Percentiles rank a stretch among this genome's conserved stretches.
Evolutionary conservation across 1,140 invertebrate species (phyloP).

Genomic region (Caenorhabditis briggsae): DNA sequence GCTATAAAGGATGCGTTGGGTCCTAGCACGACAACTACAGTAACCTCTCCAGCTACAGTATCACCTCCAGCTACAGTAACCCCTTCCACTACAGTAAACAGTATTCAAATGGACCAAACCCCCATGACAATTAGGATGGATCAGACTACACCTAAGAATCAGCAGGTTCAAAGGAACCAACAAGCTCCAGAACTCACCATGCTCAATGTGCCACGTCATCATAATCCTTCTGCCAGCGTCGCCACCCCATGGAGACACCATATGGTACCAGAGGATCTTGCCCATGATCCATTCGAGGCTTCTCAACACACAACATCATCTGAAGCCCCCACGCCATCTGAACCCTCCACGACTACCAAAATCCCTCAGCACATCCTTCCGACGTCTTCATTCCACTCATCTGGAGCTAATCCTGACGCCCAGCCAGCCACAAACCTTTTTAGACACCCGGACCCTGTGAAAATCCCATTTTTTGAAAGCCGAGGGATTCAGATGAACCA

Average conservation of each 20-base stretch:
- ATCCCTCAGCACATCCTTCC: not conserved
- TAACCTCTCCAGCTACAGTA: too few relatives aligned
- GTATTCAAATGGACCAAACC: not conserved
- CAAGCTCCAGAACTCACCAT: too few relatives aligned
- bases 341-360: not conserved
- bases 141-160: not conserved
- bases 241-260: not conserved
- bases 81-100: too few relatives aligned
- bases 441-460: not conserved
- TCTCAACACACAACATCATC: not conserved
- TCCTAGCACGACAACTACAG: not conserved
- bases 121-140: not conserved
- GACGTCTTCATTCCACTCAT: slow-evolving; percentile 12
- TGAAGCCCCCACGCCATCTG: not conserved
- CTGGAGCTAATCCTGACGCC: not conserved
- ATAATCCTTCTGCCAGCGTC: not conserved
- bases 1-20: slow-evolving; percentile 15
- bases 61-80: too few relatives aligned
- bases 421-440: slow-evolving; percentile 19
- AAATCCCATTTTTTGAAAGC: slow-evolving; percentile 21
- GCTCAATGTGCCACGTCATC: not conserved
- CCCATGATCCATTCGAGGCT: not conserved
- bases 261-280: not conserved
- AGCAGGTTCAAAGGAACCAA: not conserved
- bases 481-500: not conserved